Evolutionary conservation across 2,113 vertebrate species (phyloP).

Genomic region (Diadophis punctatus): DNA sequence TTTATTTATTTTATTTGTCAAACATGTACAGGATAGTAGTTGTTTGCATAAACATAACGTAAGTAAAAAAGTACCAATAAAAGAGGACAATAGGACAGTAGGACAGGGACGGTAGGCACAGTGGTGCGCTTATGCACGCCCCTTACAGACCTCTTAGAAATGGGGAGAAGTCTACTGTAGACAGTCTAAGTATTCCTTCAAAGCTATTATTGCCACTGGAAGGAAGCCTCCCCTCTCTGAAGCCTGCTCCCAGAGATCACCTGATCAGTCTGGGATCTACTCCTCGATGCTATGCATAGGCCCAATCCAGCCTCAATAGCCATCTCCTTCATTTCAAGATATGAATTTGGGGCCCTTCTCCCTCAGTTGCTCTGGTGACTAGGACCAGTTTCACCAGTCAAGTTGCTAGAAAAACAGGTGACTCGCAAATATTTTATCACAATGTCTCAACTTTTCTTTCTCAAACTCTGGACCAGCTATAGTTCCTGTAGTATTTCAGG

Average conservation of each 20-base stretch:
- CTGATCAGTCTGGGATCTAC: background rate
- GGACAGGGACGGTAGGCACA: too few relatives aligned
- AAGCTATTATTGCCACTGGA: background rate
- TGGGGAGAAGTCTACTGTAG: too few relatives aligned
- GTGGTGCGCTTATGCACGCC: too few relatives aligned
- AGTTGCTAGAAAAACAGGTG: background rate
- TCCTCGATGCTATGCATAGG: background rate
- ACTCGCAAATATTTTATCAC: background rate
- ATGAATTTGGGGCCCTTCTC: background rate
- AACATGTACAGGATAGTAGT: too few relatives aligned
- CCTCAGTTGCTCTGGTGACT: background rate
- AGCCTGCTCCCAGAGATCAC: background rate
- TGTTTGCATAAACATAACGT: too few relatives aligned
- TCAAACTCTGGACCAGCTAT: background rate
- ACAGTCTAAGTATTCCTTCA: background rate
- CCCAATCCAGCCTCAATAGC: background rate
- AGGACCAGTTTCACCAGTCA: background rate
- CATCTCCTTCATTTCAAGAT: background rate
- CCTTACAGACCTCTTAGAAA: too few relatives aligned
- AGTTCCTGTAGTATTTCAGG: background rate
- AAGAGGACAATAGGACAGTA: too few relatives aligned
- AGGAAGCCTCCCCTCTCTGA: background rate
- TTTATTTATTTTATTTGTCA: too few relatives aligned
- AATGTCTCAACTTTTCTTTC: background rate
- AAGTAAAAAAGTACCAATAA: too few relatives aligned